Percentiles rank a stretch among this genome's conserved stretches.
These are phyloP conservation scores for Chaetura pelagica DNA, from an alignment of 2,113 vertebrate genomes.

Conservation along the genomic window DNA sequence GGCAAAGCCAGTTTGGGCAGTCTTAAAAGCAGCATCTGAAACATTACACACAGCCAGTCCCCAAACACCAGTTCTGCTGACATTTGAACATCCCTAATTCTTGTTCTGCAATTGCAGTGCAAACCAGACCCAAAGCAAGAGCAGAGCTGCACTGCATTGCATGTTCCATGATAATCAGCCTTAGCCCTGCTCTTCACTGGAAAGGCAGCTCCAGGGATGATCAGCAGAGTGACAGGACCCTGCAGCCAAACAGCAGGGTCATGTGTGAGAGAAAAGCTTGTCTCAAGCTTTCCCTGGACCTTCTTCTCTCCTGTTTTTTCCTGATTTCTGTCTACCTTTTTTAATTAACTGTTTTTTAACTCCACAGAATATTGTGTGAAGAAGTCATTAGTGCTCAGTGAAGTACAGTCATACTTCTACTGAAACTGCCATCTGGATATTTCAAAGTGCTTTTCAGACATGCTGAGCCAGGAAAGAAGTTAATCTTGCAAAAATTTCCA, in stretches of 20 bases:
- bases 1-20: not conserved
- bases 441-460: not conserved
- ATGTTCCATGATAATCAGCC: not conserved
- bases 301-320: not conserved
- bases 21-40: not conserved
- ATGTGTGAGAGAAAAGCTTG: not conserved
- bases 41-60: rapidly evolving
- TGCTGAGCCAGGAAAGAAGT: not conserved
- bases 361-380: not conserved
- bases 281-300: not conserved
- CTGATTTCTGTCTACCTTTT: not conserved
- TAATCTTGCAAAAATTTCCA: not conserved
- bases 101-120: not conserved
- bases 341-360: not conserved
- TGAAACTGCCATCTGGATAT: not conserved
- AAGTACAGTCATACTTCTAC: not conserved
- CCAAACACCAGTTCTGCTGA: not conserved
- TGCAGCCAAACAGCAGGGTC: not conserved
- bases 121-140: not conserved
- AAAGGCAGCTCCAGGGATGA: not conserved
- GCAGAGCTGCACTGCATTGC: not conserved
- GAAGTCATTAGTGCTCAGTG: not conserved
- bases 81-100: not conserved
- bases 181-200: not conserved
- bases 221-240: not conserved